Percentiles rank a stretch among this genome's conserved stretches.
These are phyloP conservation scores for Pseudomyrmex flavicornis DNA, from an alignment of 1,140 invertebrate species.

Conservation along the genomic window DNA sequence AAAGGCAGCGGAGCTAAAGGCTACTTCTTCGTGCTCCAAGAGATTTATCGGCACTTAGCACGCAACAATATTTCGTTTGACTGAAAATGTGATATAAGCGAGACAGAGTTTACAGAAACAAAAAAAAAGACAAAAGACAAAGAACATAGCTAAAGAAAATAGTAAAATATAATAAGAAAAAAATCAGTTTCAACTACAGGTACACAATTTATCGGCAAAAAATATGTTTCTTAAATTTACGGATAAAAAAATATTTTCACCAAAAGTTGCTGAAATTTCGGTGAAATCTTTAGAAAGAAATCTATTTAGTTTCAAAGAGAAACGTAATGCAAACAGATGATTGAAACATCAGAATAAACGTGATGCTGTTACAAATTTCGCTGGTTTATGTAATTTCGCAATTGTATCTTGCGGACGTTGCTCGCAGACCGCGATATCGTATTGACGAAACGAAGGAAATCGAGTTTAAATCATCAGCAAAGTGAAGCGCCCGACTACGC, in stretches of 20 bases:
- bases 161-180: not conserved
- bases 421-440: not conserved
- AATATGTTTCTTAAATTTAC: no score
- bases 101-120: no score
- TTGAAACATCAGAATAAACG: not conserved
- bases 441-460: conserved; percentile 36
- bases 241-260: not conserved
- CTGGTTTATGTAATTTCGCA: conserved; percentile 5
- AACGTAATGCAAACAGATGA: not conserved
- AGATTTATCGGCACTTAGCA: not conserved
- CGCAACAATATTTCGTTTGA: not conserved
- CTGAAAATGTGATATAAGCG: no score
- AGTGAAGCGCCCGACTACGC: not conserved
- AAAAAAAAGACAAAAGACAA: not conserved
- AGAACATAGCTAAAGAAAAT: not conserved
- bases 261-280: not conserved
- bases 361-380: conserved; percentile 36
- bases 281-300: not conserved
- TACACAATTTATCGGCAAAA: not conserved
- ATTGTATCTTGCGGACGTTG: conserved; percentile 4
- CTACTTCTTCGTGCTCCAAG: not conserved
- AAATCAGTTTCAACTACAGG: not conserved
- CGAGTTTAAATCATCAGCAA: conserved; percentile 21
- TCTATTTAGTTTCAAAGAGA: conserved; percentile 16
- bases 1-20: not conserved